Evolutionary conservation across 2,113 vertebrate genomes (phyloP), one percentile per base, ranked within the genome.

Genomic region (Alectura lathami): DNA sequence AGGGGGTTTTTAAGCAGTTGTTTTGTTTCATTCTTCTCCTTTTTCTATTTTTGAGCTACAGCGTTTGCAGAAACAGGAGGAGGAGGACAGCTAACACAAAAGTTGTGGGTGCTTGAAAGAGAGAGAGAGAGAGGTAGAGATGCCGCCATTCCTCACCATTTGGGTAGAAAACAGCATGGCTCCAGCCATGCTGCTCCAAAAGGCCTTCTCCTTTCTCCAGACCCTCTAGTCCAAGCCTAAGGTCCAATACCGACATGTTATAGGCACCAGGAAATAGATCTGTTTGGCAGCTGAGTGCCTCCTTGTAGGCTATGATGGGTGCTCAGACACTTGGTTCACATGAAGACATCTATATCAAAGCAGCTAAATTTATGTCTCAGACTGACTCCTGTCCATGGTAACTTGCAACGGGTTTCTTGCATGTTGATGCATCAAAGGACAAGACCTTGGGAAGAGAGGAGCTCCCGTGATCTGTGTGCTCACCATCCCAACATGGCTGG

Each of bases 1-100:
- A 3, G 2, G 38, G 26, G 60, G 15, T 75, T 81, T 94, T 94
- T 2, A 89, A 91, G 69, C 47, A 42, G 86, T 45, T 94, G 79
- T 73, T 95, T 80, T 83, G 57, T 75, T 95, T 95, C 54, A 59
- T 95, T 91, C 89, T 95, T 97, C 94, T 94, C 82, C 89, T 95
- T 97, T 93, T 93, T 87, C 96, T 96, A 92, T 94, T 96, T 96
- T 94, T 1, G 53, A 92, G 88, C 76, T 56, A 87, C 77, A 92
- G 45, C 2, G 0, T 79, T 85, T 94, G 86, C 91, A 96, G 93
- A 78, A 96, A 51, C 48, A 90, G 80, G 83, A 91, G 95, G 83
- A 88, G 77, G 88, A 66, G 81, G 84, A 86, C 87, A 91, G 83
- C 18, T 87, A 86, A 78, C 60, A 78, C 80, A 93, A 75, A 73